Base-by-base conservation (phyloP, 1,140 invertebrate species). In the Chrysopa pallens region DNA sequence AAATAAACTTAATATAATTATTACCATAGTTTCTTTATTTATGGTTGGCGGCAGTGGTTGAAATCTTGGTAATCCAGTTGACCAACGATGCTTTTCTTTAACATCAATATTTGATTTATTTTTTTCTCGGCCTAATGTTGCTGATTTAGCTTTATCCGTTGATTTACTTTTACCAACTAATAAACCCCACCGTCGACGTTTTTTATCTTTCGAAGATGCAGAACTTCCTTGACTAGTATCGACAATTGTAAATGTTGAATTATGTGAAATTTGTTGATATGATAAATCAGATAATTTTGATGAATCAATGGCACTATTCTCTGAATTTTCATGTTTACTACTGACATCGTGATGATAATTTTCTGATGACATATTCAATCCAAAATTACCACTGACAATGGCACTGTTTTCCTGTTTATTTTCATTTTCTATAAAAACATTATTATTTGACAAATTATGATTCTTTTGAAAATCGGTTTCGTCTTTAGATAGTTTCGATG, bases 1-100 rank as follows among this genome's bases (percentile, higher is more conserved):
- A 33, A 9, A 33, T 33, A 33, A 33, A 33, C 11, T 48, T 48
- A 46, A 52, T 44, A 38, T 46, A 47, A 40, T 48, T 55, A 61
- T 67, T 57, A 80, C 78, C 74, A 82, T 69, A 45, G 76, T 75
- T 62, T 82, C 78, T 64, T 80, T 82, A 52, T 76, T 78, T 51
- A 78, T 78, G 42, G 72, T 73, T 1, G 76, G 73, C 7, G 76
- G 76, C 40, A 80, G 59, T 1, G 77, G 75, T 49, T 76, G 72
- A n/a, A 71, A 65, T 43, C 74, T 72, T 28, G 70, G 70, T 17
- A 76, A 58, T 1, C 72, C 75, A 0, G 74, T 77, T 1, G 74
- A 77, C 76, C 76, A 78, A 4, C 74, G 56, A 57, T 77, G 68
- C 40, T 67, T 69, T 43, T 67, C 58, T 28, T 59, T 63, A 11